Percentiles rank a stretch among this genome's conserved stretches.
Conservation (phyloP, 1,140 invertebrate species). For the Akabosia matsudoensis region DNA sequence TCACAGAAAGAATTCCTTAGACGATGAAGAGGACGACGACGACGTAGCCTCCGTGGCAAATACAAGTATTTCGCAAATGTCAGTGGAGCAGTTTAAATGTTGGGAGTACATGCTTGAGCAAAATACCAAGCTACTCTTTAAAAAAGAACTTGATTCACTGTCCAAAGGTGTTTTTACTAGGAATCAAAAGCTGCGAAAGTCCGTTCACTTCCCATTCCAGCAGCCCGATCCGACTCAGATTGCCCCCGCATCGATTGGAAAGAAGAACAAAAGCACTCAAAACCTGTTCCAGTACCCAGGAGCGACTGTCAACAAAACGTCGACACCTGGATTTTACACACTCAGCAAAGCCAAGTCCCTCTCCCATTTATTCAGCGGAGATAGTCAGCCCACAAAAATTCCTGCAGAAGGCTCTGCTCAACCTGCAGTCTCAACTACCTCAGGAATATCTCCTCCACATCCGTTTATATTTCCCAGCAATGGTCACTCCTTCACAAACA, state of each 20-base stretch:
- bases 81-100: slow-evolving; percentile 83
- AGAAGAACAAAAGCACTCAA: slow-evolving; percentile 3
- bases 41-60: slow-evolving; percentile 58
- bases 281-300: neutral
- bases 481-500: neutral
- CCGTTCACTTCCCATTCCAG: slow-evolving; percentile 46
- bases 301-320: neutral
- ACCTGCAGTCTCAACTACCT: neutral
- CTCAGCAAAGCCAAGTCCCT: slow-evolving; percentile 44
- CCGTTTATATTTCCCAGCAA: slow-evolving; percentile 10
- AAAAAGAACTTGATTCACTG: slow-evolving; percentile 79
- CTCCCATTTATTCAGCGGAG: slow-evolving; percentile 36
- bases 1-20: neutral
- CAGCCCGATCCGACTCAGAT: neutral
- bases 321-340: slow-evolving; percentile 43
- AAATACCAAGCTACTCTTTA: slow-evolving; percentile 81
- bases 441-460: neutral
- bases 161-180: slow-evolving; percentile 51
- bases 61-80: slow-evolving; percentile 57
- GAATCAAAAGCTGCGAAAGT: slow-evolving; percentile 45
- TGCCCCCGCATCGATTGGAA: neutral
- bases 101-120: slow-evolving; percentile 91
- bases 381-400: neutral
- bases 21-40: slow-evolving; percentile 42
- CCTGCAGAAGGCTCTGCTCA: neutral